A percentile compares a stretch with the other conserved stretches of the same genome.
Evolutionary conservation across 2,888 invertebrate genomes (phyloP).

Genomic region (Papilio gigon): DNA sequence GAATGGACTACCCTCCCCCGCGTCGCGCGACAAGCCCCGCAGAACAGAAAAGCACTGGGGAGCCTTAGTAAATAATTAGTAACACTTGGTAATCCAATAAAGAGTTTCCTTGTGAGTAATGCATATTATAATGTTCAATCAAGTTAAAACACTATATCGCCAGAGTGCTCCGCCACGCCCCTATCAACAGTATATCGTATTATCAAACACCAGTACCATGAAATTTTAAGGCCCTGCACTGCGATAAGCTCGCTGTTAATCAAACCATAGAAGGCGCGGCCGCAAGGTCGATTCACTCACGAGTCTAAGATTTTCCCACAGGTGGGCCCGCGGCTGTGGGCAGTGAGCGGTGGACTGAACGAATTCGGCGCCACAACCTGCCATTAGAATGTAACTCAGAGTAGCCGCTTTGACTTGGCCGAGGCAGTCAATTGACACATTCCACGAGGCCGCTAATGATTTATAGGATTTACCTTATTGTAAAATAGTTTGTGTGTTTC

Average conservation of each 20-base stretch:
- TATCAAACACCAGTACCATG: not conserved
- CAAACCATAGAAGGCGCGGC: slow-evolving; percentile 31
- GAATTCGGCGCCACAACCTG: slow-evolving; percentile 31
- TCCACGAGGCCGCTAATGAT: not conserved
- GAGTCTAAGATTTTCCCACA: slow-evolving; percentile 46
- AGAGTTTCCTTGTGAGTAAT: not conserved
- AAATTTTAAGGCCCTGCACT: slow-evolving; percentile 8
- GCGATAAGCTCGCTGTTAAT: slow-evolving; percentile 11
- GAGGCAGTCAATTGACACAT: slow-evolving; percentile 5
- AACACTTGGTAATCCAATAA: too few species aligned
- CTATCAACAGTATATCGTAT: not conserved
- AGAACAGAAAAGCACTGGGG: too few species aligned
- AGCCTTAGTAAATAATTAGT: too few species aligned
- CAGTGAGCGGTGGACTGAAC: slow-evolving; percentile 25
- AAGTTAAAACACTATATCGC: not conserved
- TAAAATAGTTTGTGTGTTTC: too few species aligned
- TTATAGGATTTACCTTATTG: not conserved
- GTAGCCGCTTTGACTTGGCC: not conserved
- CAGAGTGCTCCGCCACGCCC: not conserved
- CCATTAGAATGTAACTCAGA: slow-evolving; percentile 29
- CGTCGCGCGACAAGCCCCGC: too few species aligned
- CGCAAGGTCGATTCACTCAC: slow-evolving; percentile 46
- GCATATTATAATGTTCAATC: too few species aligned
- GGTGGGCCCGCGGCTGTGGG: slow-evolving; percentile 29
- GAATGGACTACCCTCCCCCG: too few species aligned